Percentiles rank a stretch among this genome's conserved stretches.
Evolutionary conservation across 2,797 vertebrate species (phyloP).

Genomic region (Ctenopoma kingsleyae): DNA sequence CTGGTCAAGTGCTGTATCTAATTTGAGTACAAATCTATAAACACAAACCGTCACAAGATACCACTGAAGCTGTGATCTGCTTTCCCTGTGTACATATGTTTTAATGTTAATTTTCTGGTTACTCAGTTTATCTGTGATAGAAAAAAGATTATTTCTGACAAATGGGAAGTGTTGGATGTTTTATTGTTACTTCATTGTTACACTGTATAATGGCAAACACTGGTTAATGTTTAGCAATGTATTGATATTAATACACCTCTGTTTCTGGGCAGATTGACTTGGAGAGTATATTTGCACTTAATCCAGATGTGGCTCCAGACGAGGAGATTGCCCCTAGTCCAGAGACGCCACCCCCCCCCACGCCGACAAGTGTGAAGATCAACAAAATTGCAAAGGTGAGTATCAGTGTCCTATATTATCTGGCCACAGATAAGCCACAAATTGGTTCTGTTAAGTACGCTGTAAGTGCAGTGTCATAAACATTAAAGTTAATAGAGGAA

Average conservation of each 20-base stretch:
- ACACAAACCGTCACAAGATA: not conserved
- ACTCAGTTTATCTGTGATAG: not conserved
- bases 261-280: constrained; percentile 89
- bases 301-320: constrained; percentile 93
- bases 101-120: too few species aligned
- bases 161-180: not conserved
- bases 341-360: constrained; percentile 91
- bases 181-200: not conserved
- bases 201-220: too few species aligned
- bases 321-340: constrained; percentile 92
- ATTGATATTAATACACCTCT: constrained; percentile 12
- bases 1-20: not conserved
- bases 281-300: constrained; percentile 98
- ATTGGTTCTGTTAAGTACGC: constrained; percentile 47
- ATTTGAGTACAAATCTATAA: not conserved
- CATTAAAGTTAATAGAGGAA: constrained; percentile 14
- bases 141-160: not conserved
- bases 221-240: too few species aligned
- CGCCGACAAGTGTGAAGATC: constrained; percentile 87
- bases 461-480: not conserved
- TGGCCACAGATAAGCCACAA: not conserved
- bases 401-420: not conserved
- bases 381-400: constrained; percentile 96
- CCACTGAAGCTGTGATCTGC: not conserved
- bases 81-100: not conserved